Base-by-base conservation (phyloP, 35 echinoderm and acorn worm genomes). In the Nesometra sesokonis region DNA sequence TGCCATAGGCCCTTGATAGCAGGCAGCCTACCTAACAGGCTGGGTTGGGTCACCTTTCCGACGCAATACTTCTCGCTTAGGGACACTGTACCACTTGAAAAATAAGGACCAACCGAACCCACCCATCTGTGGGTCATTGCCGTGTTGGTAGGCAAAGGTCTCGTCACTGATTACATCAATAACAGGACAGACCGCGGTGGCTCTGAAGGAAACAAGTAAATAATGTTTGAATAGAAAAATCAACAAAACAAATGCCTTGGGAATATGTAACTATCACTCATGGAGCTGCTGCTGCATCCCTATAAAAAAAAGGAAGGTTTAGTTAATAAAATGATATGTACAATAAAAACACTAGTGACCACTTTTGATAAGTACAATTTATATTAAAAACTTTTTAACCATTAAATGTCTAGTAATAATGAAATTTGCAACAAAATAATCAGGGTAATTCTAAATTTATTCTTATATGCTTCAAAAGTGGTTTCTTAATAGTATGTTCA, bases 61-160 rank as follows among this genome's bases (percentile, higher is more conserved):
- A 34, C 96, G 91, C 11, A 86, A 5, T 85, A 85, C 78, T 82
- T 99, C 96, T 81, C 96, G 91, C 77, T 90, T 91, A 29, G 96
- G 92, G 5, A 94, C 90, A 21, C 92, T 90, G 38, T 90, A 93
- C 92, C 96, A 99, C 80, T 99, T 99, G 90, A 99, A 99, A 82
- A 99, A 99, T 0, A 99, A 82, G 0, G 96, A 99, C 96, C 96
- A 99, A 27, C 96, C 92, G 76, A 99, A 99, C 17, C 96, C 96
- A 0, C 96, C 96, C 92, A 99, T 93, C 78, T 99, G 96, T 30
- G 92, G 92, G 80, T 97, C 92, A 84, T 99, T 99, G 32, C 96
- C 96, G 67, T 99, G 96, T 35, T 99, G 96, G 77, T 99, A 99
- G 76, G 77, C 88, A 86, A 99, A 94, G 35, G 90, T 93, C 5